Evolutionary conservation across 37 sponge, comb jelly and placozoan genomes (phyloP), one percentile per base, ranked within the genome.

Genomic region (Cliona cf. orientalis): DNA sequence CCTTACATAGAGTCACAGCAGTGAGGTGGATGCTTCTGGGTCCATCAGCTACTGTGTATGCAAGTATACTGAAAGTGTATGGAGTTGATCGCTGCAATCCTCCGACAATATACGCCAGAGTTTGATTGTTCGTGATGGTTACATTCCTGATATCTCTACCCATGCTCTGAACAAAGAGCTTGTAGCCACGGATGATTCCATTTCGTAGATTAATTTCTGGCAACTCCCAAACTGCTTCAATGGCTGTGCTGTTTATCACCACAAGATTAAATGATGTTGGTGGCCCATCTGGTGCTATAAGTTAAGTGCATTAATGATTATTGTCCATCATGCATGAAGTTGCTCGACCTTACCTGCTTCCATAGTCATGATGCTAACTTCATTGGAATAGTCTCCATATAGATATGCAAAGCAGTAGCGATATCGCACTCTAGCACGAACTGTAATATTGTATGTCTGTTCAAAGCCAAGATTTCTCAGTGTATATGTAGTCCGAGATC

Each of bases 11-110:
- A 19, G 83, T 82, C 5, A 72, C 21, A 21, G 44, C 74, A 64
- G 74, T 73, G 25, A 82, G 65, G 40, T 62, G 55, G 21, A 73
- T 59, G n/a, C 65, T 62, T 17, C 83, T 72, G 2, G 83, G 83
- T 2, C 83, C 83, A 82, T 82, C 74, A 33, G 28, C 65, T 40
- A 65, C 44, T 5, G 83, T 82, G 83, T 49, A 82, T 9, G 83
- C 83, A 43, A 82, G 53, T 0, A 72, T 55, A 73, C 71, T 82
- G 17, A 61, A 60, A 1, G 36, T 22, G 38, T 82, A 82, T 0
- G 63, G 32, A 21, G 73, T 82, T 23, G 25, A 32, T 2, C 74
- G 74, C 23, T 29, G 2, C 38, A 82, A 46, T 14, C 63, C 74
- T 35, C 14, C 34, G 3, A 73, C 12, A 19, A 64, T 73, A 28